Base-by-base conservation (phyloP, 1,140 invertebrate genomes). In the Drosophila elegans region DNA sequence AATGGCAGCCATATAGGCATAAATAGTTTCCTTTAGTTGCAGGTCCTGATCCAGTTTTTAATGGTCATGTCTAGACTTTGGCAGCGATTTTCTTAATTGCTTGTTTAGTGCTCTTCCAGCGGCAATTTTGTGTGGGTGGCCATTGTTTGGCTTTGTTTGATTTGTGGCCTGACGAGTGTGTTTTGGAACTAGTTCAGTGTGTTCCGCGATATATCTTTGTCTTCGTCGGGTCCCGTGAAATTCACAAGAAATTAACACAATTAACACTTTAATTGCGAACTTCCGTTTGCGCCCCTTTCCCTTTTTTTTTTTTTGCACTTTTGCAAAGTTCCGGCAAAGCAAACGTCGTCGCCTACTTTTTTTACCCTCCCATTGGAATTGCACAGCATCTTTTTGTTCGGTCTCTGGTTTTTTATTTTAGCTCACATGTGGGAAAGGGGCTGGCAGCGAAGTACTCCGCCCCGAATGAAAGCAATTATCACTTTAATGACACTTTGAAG, bases 191-290 rank as follows among this genome's bases (percentile, higher is more conserved):
- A 41, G 68, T 72, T 55, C 54, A 71, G 55, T 74, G 32, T 39
- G 45, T 9, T 44, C 3, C 45, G 38, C 36, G 29, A 63, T 67
- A 60, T 63, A 46, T 55, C 41, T 46, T 54, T 64, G 63, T 59
- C 69, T 60, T 69, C 13, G 42, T 48, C 32, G 48, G 10, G 6
- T 63, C 49, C 64, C 54, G 55, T 73, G 74, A 77, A 88, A 86
- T 74, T 88, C 83, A 39, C 79, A 86, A 82, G 80, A 86, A 86
- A 86, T 86, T 86, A 86, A 86, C 83, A 86, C 83, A 86, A 86
- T 88, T 86, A 86, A 86, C 83, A 88, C 83, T 88, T 89, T 86
- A 86, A 86, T 86, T 86, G 84, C 83, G 25, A 88, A 83, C 83
- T 86, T 86, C 83, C 83, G 83, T 63, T 77, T 83, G 83, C 72